These are phyloP conservation scores for Phocoena sinus DNA, from an alignment of 2,113 vertebrate species.

Conservation along the genomic window DNA sequence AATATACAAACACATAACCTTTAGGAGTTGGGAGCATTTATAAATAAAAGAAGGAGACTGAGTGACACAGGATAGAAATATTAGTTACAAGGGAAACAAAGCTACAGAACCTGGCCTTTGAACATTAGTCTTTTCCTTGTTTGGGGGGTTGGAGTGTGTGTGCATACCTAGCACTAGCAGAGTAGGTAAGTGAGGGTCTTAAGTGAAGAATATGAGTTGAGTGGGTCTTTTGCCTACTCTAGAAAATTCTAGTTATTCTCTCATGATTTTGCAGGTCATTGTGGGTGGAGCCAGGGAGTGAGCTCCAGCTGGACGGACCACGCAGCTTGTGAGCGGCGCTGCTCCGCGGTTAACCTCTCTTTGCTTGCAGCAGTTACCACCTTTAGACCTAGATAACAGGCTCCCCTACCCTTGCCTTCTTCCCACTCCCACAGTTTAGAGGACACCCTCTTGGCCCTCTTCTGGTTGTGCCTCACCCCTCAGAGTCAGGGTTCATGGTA, in stretches of 20 bases:
- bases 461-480: background rate
- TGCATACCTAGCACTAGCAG: no score
- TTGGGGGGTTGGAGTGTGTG: background rate
- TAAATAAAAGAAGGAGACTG: background rate
- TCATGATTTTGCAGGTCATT: background rate
- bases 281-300: background rate
- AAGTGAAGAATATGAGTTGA: background rate
- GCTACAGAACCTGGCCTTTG: background rate
- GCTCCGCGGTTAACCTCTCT: background rate
- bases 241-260: background rate
- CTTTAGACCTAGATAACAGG: background rate
- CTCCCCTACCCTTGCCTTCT: rapidly evolving
- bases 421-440: background rate
- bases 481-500: background rate
- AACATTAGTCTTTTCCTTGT: background rate
- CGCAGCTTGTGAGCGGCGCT: background rate
- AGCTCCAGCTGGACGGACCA: background rate
- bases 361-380: background rate
- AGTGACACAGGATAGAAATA: background rate
- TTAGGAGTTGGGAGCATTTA: background rate
- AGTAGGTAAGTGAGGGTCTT: background rate
- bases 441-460: background rate
- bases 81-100: background rate
- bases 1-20: background rate
- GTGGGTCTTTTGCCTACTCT: background rate